These are phyloP conservation scores for Panzeria rudis DNA, from an alignment of 2,888 invertebrate species.

Conservation along the genomic window DNA sequence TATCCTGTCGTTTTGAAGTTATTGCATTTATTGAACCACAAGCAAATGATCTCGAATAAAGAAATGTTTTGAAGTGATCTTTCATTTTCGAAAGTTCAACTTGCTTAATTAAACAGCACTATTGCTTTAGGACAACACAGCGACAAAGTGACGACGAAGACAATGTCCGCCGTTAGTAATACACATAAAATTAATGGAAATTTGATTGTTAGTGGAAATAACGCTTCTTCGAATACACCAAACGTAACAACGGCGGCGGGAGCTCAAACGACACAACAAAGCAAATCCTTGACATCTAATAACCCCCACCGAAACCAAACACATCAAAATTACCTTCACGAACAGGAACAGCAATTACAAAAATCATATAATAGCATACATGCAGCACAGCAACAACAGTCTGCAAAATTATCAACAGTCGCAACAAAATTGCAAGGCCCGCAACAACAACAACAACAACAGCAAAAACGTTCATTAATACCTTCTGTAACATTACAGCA, in stretches of 20 bases:
- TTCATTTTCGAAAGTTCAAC: conserved; percentile 30
- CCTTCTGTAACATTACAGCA: conserved; percentile 53
- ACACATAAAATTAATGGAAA: conserved; percentile 73
- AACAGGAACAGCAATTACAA: conserved; percentile 59
- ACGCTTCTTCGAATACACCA: conserved; percentile 62
- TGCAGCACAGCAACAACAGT: conserved; percentile 66
- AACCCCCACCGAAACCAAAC: conserved; percentile 57
- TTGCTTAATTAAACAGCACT: conserved; percentile 9
- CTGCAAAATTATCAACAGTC: conserved; percentile 58
- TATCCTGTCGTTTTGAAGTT: not conserved
- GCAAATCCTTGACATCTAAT: conserved; percentile 40
- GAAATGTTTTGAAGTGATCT: conserved; percentile 43
- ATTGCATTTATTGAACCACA: not conserved
- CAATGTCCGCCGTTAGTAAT: conserved; percentile 74
- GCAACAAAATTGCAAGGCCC: conserved; percentile 68
- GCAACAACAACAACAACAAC: conserved; percentile 72
- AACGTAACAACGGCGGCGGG: conserved; percentile 62
- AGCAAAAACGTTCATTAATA: conserved; percentile 69
- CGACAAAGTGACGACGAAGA: conserved; percentile 60
- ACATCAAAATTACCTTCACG: conserved; percentile 55
- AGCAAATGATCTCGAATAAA: conserved; percentile 30
- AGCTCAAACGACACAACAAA: conserved; percentile 48
- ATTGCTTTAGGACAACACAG: conserved; percentile 52
- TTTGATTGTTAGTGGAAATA: conserved; percentile 67
- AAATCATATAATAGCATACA: conserved; percentile 63